Conservation (phyloP, 2,888 invertebrate species). For the Allophyes oxyacanthae region DNA sequence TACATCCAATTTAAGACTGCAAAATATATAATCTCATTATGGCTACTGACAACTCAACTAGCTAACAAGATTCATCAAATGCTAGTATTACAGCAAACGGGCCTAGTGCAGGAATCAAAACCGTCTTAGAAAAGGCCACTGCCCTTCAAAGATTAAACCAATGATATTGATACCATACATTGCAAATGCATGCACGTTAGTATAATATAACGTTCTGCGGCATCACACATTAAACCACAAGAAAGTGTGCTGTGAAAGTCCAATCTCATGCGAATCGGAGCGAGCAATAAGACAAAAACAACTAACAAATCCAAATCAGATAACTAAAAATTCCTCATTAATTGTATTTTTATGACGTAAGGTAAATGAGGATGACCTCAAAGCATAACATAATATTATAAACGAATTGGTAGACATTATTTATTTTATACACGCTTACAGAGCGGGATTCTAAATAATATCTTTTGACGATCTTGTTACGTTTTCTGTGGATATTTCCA, state of each 20-base stretch:
- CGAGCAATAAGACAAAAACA: conserved; percentile 29
- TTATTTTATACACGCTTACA: conserved; percentile 50
- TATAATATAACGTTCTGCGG: conserved; percentile 29
- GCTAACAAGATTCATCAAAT: neutral
- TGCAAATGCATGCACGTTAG: conserved; percentile 15
- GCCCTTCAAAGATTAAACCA: neutral
- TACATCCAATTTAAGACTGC: neutral
- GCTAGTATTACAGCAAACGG: neutral
- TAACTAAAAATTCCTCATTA: conserved; percentile 15
- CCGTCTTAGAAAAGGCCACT: neutral
- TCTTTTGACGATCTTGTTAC: conserved; percentile 1
- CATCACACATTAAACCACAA: conserved; percentile 30
- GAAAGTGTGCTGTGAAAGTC: conserved; percentile 45
- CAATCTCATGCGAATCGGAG: conserved; percentile 41
- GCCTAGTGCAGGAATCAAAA: too few relatives aligned
- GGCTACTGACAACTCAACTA: neutral
- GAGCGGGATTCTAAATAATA: conserved; percentile 46
- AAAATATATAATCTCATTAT: neutral
- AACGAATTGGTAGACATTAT: conserved; percentile 50
- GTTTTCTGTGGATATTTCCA: conserved; percentile 1
- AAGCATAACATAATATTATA: conserved; percentile 42
- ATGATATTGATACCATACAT: conserved; percentile 8
- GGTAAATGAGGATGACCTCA: conserved; percentile 49
- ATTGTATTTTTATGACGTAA: conserved; percentile 17
- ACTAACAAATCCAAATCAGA: conserved; percentile 16